These are phyloP conservation scores for Amitus sp. DNA, from an alignment of 2,888 invertebrate genomes.

Conservation along the genomic window DNA sequence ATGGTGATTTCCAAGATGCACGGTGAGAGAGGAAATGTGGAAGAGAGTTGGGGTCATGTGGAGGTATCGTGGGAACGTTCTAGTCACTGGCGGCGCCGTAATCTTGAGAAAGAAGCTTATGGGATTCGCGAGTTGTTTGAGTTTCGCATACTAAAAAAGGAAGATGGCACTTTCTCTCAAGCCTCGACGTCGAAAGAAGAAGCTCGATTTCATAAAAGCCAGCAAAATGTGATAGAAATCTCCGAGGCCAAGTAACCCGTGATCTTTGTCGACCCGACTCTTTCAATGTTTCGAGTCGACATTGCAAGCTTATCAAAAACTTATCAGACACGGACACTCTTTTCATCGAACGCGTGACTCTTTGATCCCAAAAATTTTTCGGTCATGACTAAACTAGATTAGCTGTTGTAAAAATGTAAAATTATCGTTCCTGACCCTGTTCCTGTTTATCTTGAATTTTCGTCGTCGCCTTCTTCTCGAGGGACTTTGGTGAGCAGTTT, in stretches of 20 bases:
- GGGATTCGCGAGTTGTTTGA: not conserved
- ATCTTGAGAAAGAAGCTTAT: too few relatives aligned
- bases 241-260: constrained; percentile 6
- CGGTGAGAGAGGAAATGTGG: too few relatives aligned
- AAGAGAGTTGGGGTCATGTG: too few relatives aligned
- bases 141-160: not conserved
- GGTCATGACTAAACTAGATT: not conserved
- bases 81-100: too few relatives aligned
- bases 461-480: constrained; percentile 63
- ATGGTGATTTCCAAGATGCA: too few relatives aligned
- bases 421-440: constrained; percentile 56
- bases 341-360: not conserved
- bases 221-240: not conserved
- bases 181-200: too few relatives aligned
- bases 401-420: not conserved
- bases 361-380: constrained; percentile 4
- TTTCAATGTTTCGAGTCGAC: constrained; percentile 11
- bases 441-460: constrained; percentile 58
- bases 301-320: constrained; percentile 4
- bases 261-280: constrained; percentile 5
- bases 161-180: too few relatives aligned
- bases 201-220: not conserved
- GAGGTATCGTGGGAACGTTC: too few relatives aligned
- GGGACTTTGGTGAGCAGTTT: constrained; percentile 74
- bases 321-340: not conserved